phyloP scores from a whole-genome alignment of 2,113 vertebrate species.

The Phoenicopterus ruber region DNA sequence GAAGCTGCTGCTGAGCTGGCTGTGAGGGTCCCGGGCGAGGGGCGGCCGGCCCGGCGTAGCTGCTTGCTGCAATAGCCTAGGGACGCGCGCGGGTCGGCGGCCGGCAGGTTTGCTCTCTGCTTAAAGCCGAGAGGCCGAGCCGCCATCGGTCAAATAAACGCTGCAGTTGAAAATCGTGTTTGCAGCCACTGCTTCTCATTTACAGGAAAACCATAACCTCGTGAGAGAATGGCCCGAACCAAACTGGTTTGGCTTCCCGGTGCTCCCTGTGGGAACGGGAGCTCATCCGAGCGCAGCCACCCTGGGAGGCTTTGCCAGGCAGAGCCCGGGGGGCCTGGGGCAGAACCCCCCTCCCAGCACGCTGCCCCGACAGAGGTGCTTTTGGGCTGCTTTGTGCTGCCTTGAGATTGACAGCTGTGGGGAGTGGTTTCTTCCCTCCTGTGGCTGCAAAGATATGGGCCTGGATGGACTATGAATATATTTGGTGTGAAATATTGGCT shows the following conservation, averaged over 20 bases:
- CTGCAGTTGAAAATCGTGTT: background rate
- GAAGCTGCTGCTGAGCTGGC: constrained; percentile 44
- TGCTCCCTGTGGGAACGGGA: fast-evolving
- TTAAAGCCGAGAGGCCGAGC: background rate
- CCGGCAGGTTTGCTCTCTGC: background rate
- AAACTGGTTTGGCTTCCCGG: background rate
- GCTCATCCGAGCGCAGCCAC: background rate
- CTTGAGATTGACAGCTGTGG: background rate
- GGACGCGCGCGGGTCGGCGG: background rate
- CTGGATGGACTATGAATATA: background rate
- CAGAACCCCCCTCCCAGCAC: background rate
- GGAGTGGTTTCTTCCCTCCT: background rate
- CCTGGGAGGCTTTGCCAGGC: background rate
- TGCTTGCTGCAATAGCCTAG: background rate
- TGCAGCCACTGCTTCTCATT: background rate
- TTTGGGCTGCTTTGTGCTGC: background rate
- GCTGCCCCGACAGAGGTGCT: fast-evolving
- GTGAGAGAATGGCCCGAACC: fast-evolving
- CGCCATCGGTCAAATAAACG: background rate
- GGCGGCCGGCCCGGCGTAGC: background rate
- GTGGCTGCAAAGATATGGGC: background rate
- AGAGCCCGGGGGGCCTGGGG: background rate
- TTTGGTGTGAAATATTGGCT: background rate
- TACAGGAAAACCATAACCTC: background rate
- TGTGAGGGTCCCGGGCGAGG: constrained; percentile 10